These are phyloP conservation scores for Exaiptasia diaphana DNA, from an alignment of 64 coral and sea anemone genomes.

Conservation along the genomic window DNA sequence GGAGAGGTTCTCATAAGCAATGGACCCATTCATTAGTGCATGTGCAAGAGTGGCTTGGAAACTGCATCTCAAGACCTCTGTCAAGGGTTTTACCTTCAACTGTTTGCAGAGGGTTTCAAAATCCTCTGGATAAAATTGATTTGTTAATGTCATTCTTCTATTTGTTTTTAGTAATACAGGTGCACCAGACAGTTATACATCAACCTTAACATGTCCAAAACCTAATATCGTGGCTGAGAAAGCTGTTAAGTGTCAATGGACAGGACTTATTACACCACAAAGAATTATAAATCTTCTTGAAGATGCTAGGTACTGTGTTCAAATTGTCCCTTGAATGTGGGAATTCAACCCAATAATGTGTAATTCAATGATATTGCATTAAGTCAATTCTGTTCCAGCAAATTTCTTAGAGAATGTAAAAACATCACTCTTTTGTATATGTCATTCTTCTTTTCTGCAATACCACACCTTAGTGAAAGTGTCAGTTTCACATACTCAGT, in stretches of 20 bases:
- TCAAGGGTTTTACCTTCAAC: too few relatives aligned
- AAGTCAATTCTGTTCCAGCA: neutral
- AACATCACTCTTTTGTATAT: too few relatives aligned
- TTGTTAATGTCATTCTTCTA: neutral
- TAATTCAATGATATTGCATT: neutral
- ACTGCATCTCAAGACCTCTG: too few relatives aligned
- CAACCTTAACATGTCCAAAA: conserved; percentile 69
- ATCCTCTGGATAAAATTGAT: neutral
- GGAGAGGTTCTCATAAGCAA: too few relatives aligned
- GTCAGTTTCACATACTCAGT: too few relatives aligned
- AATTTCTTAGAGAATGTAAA: neutral
- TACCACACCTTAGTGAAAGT: too few relatives aligned
- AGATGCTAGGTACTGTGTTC: conserved; percentile 56
- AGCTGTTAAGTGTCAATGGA: conserved; percentile 63
- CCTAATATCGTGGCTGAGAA: conserved; percentile 22
- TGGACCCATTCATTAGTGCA: too few relatives aligned
- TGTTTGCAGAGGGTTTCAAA: too few relatives aligned
- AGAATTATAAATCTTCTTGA: conserved; percentile 48
- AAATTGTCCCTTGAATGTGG: neutral
- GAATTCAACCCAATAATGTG: neutral
- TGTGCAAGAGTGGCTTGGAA: too few relatives aligned
- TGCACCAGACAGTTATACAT: conserved; percentile 62
- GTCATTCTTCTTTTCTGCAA: too few relatives aligned
- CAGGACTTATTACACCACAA: conserved; percentile 56
- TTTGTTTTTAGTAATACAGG: conserved; percentile 47